Base-by-base conservation (phyloP, 2,113 vertebrate genomes). In the Megaceryle torquata region DNA sequence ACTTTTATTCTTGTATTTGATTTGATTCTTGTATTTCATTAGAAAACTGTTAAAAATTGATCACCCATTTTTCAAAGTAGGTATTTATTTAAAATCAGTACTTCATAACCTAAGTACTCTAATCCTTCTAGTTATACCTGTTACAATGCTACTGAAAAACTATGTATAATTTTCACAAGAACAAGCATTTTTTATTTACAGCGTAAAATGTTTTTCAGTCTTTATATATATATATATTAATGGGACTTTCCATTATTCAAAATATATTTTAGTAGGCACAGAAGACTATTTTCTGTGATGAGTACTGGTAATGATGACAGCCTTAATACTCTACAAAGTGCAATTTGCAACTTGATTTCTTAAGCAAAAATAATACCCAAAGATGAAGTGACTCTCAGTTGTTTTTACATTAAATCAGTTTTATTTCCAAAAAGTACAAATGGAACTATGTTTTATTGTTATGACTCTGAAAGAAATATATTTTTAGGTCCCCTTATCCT, bases 341-440 rank as follows among this genome's bases (percentile, higher is more conserved):
- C 39, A 97, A 86, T 94, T 87, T 96, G 64, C 37, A 85, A 94
- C 86, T 84, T 82, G 33, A 88, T 93, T 96, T 95, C 94, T 96
- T 97, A 97, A 91, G 89, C 70, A 97, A 97, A 97, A 97, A 89
- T 92, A 93, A 93, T 43, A 95, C 31, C 60, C 90, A 91, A 91
- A 91, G 65, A 96, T 91, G 86, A 97, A 95, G 75, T 71, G 21
- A 83, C 57, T 92, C 19, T 31, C 31, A 84, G 44, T 20, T 59
- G 82, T 88, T 95, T 96, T 89, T 68, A 90, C 44, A 96, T 89
- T 89, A 96, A 93, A 96, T 93, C 71, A 57, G 86, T 86, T 97
- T 96, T 91, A 94, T 95, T 95, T 96, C 75, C 44, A 81, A 96
- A 93, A 97, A 94, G 57, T 89, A 69, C 53, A 86, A 95, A 82